Conservation (phyloP, 2,113 vertebrate species). For the Serilophus lunatus region DNA sequence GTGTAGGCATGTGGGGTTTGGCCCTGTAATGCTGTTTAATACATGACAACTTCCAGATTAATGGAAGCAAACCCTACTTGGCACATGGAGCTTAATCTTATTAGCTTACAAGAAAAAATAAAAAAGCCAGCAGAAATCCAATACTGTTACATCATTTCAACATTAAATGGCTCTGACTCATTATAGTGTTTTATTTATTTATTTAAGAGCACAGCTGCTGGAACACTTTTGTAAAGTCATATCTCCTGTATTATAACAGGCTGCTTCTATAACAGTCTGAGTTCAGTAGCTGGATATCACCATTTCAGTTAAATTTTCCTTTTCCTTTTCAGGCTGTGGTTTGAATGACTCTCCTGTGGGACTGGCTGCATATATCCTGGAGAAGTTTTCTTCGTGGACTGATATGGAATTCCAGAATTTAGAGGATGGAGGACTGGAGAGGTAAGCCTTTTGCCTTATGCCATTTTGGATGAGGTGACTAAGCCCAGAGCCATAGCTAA, state of each 20-base stretch:
- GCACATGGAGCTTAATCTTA: slow-evolving; percentile 26
- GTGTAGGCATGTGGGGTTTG: neutral
- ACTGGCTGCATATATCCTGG: slow-evolving; percentile 77
- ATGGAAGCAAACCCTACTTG: slow-evolving; percentile 30
- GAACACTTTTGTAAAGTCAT: neutral
- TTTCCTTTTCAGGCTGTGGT: slow-evolving; percentile 61
- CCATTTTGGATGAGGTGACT: neutral
- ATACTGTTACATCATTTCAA: neutral
- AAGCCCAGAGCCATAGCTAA: neutral
- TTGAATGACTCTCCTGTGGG: slow-evolving; percentile 79
- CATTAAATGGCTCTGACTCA: neutral
- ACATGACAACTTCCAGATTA: slow-evolving; percentile 20
- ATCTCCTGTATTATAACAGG: neutral
- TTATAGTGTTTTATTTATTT: neutral
- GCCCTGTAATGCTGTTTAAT: slow-evolving; percentile 22
- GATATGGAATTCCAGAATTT: slow-evolving; percentile 48
- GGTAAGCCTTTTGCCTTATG: neutral
- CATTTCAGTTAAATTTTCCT: neutral
- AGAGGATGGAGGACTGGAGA: slow-evolving; percentile 77
- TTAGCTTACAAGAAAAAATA: neutral
- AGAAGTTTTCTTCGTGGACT: slow-evolving; percentile 80
- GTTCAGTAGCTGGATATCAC: neutral
- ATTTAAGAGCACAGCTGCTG: neutral
- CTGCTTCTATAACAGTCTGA: neutral
- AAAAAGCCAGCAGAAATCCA: slow-evolving; percentile 12